Evolutionary conservation across 2,797 vertebrate species (phyloP), one percentile per base, ranked within the genome.

Genomic region (Aselliscus stoliczkanus): DNA sequence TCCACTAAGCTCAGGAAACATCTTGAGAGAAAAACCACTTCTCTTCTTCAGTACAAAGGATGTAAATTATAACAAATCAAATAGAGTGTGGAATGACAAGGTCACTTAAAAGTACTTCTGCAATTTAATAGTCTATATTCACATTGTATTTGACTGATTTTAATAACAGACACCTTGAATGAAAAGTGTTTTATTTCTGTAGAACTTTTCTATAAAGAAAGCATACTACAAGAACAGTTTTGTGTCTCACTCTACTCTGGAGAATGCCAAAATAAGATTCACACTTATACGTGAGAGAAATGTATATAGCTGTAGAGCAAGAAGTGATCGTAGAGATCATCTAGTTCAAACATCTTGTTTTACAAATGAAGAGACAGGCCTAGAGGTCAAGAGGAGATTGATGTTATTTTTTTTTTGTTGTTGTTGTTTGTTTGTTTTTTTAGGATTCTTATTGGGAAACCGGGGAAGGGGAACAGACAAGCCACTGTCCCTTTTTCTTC

Each of bases 71-170:
- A 97, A 94, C 72, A 95, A 91, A 84, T 95, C 69, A 93, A 88
- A 85, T 90, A 64, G 25, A 82, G 27, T 81, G 54, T 14, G 52
- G 44, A 50, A 82, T 94, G 81, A 92, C 90, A 93, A 96, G 94
- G 88, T 96, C 72, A 90, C 84, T 92, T 96, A 79, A 92, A 95
- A 96, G 77, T 92, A 96, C 52, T 85, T 95, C 94, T 95, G 73
- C 90, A 92, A 92, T 96, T 94, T 88, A 95, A 90, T 47, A 82
- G 34, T 93, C 75, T 92, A 50, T 17, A 96, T 82, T 95, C 81
- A 88, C 88, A 95, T 76, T 87, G 34, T 90, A 82, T 81, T 84
- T 96, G 88, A 79, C 62, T 62, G 31, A 85, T 95, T 94, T 96
- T 93, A 93, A 69, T 81, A 88, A 83, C 54, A 56, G 93, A 95